phyloP scores from a whole-genome alignment of 2,888 invertebrate species.

The Acleris laterana region DNA sequence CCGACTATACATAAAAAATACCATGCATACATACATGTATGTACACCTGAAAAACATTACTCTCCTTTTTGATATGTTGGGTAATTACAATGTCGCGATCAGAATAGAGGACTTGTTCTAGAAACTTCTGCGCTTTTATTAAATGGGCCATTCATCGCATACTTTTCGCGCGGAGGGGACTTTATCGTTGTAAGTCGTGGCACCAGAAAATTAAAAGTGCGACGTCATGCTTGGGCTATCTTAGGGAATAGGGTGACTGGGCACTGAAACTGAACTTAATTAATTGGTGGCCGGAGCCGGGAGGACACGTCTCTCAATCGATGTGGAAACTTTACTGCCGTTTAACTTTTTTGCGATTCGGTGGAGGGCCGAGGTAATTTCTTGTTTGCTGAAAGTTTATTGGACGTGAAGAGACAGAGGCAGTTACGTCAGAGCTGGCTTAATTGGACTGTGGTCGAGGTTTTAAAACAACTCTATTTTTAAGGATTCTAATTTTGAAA shows the following conservation, averaged over 20 bases:
- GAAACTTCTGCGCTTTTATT: conserved; percentile 76
- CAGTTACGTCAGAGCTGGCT: conserved; percentile 8
- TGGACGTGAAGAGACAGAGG: conserved; percentile 17
- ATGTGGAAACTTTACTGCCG: conserved; percentile 35
- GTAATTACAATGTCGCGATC: conserved; percentile 31
- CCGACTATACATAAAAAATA: too few species aligned
- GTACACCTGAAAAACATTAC: not conserved
- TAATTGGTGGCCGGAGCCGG: conserved; percentile 66
- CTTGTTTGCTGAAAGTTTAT: conserved; percentile 30
- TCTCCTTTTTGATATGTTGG: too few species aligned
- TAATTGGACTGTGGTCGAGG: conserved; percentile 1
- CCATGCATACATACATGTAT: too few species aligned
- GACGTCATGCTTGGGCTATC: conserved; percentile 73
- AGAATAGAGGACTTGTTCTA: conserved; percentile 67
- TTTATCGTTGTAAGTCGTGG: conserved; percentile 77
- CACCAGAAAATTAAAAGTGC: conserved; percentile 82
- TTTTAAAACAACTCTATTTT: not conserved
- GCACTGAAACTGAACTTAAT: conserved; percentile 73
- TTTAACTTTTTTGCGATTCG: conserved; percentile 34
- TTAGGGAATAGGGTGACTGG: conserved; percentile 74
- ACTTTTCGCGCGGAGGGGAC: conserved; percentile 64
- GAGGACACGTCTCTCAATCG: conserved; percentile 44
- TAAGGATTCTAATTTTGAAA: too few species aligned
- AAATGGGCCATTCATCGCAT: conserved; percentile 77
- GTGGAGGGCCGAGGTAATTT: conserved; percentile 21